phyloP scores from a whole-genome alignment of 1,140 invertebrate species.

The Druon quercuslanigerum region DNA sequence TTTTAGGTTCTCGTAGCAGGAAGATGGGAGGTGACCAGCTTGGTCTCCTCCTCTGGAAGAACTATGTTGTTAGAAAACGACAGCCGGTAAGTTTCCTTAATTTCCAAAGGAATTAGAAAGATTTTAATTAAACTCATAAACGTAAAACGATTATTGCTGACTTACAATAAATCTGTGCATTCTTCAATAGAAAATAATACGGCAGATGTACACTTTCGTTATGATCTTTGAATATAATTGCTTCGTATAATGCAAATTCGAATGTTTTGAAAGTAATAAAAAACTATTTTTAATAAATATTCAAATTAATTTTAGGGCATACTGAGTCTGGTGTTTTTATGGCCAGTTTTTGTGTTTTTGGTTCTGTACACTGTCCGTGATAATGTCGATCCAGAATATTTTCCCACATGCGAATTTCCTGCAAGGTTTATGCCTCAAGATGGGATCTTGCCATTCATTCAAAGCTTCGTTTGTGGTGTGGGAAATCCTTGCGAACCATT shows the following conservation, averaged over 20 bases:
- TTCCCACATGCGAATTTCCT: conserved; percentile 79
- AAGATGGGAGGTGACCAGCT: conserved; percentile 73
- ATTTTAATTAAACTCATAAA: not conserved
- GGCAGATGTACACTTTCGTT: too few relatives aligned
- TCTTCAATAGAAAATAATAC: too few relatives aligned
- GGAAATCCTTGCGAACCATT: conserved; percentile 79
- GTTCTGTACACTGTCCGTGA: conserved; percentile 76
- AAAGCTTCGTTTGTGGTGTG: conserved; percentile 81
- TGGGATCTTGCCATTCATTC: conserved; percentile 79
- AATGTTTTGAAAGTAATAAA: not conserved
- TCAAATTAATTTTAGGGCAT: conserved; percentile 73
- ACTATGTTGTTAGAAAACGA: conserved; percentile 78
- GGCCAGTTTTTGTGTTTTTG: conserved; percentile 75
- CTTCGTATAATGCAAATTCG: not conserved
- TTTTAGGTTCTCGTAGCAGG: conserved; percentile 3
- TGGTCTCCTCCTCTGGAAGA: conserved; percentile 79
- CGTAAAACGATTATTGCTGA: not conserved
- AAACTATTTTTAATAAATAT: not conserved
- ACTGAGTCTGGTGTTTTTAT: conserved; percentile 73
- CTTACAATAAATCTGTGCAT: too few relatives aligned
- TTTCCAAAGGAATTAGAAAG: not conserved
- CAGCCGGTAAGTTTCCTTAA: conserved; percentile 71
- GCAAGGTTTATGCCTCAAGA: conserved; percentile 79
- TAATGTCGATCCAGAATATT: conserved; percentile 75
- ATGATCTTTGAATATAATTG: conserved; percentile 26